Evolutionary conservation across 2,113 vertebrate genomes (phyloP).

Genomic region (Tonatia bakeri): DNA sequence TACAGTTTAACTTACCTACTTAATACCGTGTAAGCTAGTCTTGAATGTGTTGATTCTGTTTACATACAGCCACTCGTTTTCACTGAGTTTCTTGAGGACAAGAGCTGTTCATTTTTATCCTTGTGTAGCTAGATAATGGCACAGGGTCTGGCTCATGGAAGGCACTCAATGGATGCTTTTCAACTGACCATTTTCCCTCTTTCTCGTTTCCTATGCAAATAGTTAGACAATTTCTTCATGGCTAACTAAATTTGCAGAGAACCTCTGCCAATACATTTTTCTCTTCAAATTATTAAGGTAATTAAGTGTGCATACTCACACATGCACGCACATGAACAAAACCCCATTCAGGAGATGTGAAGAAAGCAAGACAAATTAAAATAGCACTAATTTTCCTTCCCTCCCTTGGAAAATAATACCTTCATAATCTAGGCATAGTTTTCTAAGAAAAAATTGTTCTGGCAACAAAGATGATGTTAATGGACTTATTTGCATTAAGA

Average conservation of each 20-base stretch:
- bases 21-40: neutral
- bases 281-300: neutral
- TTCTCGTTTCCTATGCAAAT: neutral
- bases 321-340: neutral
- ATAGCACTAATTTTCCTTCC: neutral
- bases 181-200: neutral
- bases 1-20: rapidly evolving
- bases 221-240: neutral
- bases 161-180: neutral
- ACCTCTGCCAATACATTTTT: neutral
- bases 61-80: neutral
- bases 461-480: neutral
- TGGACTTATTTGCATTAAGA: neutral
- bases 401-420: neutral
- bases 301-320: neutral
- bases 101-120: neutral
- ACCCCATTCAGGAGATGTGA: neutral
- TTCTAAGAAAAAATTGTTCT: neutral
- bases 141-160: neutral
- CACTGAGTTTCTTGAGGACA: neutral
- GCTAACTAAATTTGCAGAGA: neutral
- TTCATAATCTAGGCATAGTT: neutral
- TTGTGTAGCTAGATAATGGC: neutral
- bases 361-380: slow-evolving; percentile 18
- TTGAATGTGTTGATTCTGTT: neutral